phyloP scores from a whole-genome alignment of 2,888 invertebrate genomes.

The Dexiosoma caninum region DNA sequence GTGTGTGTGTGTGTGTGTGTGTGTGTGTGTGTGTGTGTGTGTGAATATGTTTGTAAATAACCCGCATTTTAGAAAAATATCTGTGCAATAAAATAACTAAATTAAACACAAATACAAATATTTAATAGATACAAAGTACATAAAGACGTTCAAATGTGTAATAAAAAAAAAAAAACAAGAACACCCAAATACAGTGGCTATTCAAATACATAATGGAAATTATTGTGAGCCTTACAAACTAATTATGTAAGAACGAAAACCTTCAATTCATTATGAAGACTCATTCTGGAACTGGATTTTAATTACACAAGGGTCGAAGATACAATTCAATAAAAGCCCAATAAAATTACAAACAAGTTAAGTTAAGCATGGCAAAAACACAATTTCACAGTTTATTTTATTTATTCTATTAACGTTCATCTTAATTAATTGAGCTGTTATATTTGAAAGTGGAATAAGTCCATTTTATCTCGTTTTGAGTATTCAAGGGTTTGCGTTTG shows the following conservation, averaged over 20 bases:
- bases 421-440: no score
- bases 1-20: not conserved
- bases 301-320: not conserved
- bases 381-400: no score
- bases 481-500: no score
- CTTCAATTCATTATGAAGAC: not conserved
- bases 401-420: no score
- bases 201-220: not conserved
- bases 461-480: no score
- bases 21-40: not conserved
- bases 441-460: no score
- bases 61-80: constrained; percentile 45
- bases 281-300: not conserved
- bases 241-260: not conserved
- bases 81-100: constrained; percentile 17
- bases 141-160: not conserved
- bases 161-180: not conserved
- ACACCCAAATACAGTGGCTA: no score
- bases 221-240: not conserved
- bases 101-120: not conserved
- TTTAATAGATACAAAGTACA: not conserved
- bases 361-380: no score
- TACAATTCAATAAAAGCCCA: no score
- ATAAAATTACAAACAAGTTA: no score
- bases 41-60: constrained; percentile 5